Base-by-base conservation (phyloP, 2,888 invertebrate species). In the Idaea aversata region DNA sequence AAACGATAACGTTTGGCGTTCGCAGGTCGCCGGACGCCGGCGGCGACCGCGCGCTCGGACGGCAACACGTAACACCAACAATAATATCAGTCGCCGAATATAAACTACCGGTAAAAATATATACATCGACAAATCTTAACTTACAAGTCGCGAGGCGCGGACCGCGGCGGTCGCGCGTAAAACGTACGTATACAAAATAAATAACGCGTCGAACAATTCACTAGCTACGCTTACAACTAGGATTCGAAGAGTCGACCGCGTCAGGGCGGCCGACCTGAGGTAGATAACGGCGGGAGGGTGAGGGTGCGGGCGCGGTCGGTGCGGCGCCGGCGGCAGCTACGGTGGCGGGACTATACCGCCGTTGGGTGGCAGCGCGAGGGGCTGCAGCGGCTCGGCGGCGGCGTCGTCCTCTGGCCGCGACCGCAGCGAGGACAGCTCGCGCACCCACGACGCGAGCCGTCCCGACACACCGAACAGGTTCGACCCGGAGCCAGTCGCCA, bases 401-500 rank as follows among this genome's bases (percentile, higher is more conserved):
- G 89, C 90, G 84, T 88, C 90, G 81, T 88, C 86, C 34, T 84
- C 82, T 61, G 79, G 70, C 71, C 88, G 88, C 79, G 88, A 86
- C 67, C 90, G 89, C 80, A 90, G 87, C 69, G 90, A 88, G 34
- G 91, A 88, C 80, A 93, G 85, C 81, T 92, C 91, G 79, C 91
- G 91, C 78, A 92, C 92, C 93, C 93, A 93, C 71, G 91, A 90
- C 68, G 92, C 91, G 61, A 93, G 88, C 6, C 92, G 90, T 6
- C 92, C 92, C 73, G 92, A 91, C 83, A 92, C 91, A 71, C 92
- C 92, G 88, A 93, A 92, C 85, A 92, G 85, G 82, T 92, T 90
- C 59, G 92, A 91, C 62, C 89, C 93, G 61, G 92, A 92, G 65
- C 90, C 92, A 67, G 88, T 88, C 69, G 88, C 92, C 76, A 91